These are phyloP conservation scores for Stomatorhinus ivindoensis DNA, from an alignment of 2,113 vertebrate species.

Conservation along the genomic window DNA sequence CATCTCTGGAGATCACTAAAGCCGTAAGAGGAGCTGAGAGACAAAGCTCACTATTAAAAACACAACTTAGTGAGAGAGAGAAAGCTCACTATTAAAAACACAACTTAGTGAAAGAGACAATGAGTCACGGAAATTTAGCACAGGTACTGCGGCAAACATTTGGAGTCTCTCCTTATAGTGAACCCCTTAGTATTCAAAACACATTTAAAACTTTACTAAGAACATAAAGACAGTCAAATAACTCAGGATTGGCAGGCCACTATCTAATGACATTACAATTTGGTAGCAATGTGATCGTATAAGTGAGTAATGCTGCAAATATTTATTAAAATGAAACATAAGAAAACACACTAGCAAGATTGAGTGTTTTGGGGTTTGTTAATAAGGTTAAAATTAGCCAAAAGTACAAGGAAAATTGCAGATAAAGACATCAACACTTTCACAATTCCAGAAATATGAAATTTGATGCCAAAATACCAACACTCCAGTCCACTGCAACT, in stretches of 20 bases:
- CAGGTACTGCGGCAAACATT: neutral
- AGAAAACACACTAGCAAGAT: neutral
- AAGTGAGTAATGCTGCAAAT: neutral
- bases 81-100: neutral
- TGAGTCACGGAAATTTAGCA: neutral
- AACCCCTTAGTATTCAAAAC: neutral
- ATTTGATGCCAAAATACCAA: neutral
- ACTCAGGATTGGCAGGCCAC: neutral
- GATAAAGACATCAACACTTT: neutral
- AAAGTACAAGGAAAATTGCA: neutral
- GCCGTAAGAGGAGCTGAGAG: slow-evolving; percentile 78
- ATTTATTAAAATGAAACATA: neutral
- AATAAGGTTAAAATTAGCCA: neutral
- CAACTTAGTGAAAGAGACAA: neutral
- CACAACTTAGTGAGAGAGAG: slow-evolving; percentile 32
- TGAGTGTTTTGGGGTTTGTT: neutral
- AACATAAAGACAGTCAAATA: neutral
- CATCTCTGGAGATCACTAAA: slow-evolving; percentile 82
- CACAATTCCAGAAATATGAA: neutral
- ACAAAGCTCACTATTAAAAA: neutral
- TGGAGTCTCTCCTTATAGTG: neutral
- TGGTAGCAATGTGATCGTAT: neutral
- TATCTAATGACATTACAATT: neutral
- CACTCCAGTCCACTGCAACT: neutral
- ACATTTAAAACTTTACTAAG: neutral